A percentile compares a stretch with the other conserved stretches of the same genome.
phyloP scores from a whole-genome alignment of 2,113 vertebrate genomes.

The Pterocles burchelli region DNA sequence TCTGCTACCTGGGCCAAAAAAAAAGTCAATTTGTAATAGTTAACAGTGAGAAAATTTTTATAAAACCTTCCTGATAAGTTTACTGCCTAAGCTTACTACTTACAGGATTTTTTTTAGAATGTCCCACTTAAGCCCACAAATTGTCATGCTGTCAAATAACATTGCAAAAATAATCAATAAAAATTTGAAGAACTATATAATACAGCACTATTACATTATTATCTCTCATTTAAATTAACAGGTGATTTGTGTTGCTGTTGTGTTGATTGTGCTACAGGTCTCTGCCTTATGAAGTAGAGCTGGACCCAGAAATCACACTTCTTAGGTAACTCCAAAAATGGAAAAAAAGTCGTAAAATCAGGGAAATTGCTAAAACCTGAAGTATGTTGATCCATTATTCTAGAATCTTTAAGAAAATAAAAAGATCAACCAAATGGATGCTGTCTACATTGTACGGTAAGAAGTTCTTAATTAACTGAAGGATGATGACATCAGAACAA shows the following conservation, averaged over 20 bases:
- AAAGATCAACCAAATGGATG: neutral
- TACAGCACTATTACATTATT: neutral
- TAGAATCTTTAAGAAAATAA: neutral
- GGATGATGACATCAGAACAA: conserved; percentile 23
- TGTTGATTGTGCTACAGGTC: neutral
- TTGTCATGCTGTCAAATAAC: neutral
- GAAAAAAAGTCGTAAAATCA: neutral
- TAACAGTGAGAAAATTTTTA: neutral
- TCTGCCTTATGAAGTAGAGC: neutral
- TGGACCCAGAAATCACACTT: neutral
- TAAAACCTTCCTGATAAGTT: neutral
- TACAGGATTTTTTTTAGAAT: neutral
- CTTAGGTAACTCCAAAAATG: neutral
- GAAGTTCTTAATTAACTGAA: neutral
- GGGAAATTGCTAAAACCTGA: neutral
- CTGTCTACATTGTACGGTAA: neutral
- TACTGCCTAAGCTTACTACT: neutral
- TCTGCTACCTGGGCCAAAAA: neutral
- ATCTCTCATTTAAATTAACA: neutral
- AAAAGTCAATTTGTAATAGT: neutral
- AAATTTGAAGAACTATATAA: neutral
- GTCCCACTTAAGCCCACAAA: neutral
- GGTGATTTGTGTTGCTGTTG: neutral
- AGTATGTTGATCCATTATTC: neutral
- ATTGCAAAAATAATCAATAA: neutral